Conservation (phyloP, 2,113 vertebrate genomes). For the Chaetura pelagica region DNA sequence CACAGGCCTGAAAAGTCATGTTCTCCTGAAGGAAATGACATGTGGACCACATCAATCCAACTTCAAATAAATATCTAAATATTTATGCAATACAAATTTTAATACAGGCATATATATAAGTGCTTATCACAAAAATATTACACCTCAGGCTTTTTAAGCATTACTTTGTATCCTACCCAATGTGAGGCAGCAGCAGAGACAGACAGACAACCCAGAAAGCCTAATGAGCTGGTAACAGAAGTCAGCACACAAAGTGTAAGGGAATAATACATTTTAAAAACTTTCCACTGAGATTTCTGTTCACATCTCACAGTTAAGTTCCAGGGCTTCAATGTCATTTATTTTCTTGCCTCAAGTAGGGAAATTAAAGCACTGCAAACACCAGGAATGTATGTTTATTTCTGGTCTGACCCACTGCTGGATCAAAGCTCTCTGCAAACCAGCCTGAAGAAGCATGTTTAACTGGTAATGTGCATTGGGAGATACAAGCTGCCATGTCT, state of each 20-base stretch:
- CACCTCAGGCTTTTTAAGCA: not conserved
- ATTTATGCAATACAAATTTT: not conserved
- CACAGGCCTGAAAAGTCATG: fast-evolving
- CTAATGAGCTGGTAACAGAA: not conserved
- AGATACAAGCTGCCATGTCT: not conserved
- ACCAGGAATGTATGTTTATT: not conserved
- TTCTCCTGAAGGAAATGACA: not conserved
- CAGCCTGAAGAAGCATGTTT: not conserved
- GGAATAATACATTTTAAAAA: not conserved
- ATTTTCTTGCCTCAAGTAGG: not conserved
- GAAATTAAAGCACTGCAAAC: not conserved
- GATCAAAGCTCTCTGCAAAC: not conserved
- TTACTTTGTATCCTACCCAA: not conserved
- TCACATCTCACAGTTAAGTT: not conserved
- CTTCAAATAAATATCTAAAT: not conserved
- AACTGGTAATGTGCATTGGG: not conserved
- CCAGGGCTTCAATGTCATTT: not conserved
- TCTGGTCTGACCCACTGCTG: not conserved
- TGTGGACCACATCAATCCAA: not conserved
- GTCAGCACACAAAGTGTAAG: not conserved
- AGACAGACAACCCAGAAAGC: not conserved
- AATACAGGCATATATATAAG: not conserved
- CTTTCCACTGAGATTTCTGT: not conserved
- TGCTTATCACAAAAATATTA: not conserved
- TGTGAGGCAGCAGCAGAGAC: not conserved